Evolutionary conservation across 2,113 vertebrate genomes (phyloP), one percentile per base, ranked within the genome.

Genomic region (Oncorhynchus mykiss): DNA sequence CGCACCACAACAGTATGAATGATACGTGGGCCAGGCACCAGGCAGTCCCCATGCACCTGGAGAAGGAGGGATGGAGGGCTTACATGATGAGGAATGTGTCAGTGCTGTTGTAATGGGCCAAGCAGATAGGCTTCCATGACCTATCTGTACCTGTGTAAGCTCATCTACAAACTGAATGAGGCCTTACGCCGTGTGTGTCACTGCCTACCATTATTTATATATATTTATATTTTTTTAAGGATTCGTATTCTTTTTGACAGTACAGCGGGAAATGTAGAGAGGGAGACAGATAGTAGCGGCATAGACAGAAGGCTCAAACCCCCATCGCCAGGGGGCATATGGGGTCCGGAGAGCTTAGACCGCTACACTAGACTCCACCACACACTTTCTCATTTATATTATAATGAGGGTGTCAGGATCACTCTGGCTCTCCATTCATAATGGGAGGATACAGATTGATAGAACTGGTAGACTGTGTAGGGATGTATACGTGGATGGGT

Each of bases 381-480:
- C 39, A 45, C 51, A 72, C 79, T 29, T 78, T 79, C 73, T 87
- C 73, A 84, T 91, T 87, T 83, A 75, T 76, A 83, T 80, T 76
- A 45, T 74, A 79, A 83, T 77, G 78, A 81, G 51, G 59, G 54
- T 64, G 65, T 77, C 60, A 69, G 59, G 45, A 49, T 75, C 64
- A 12, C 57, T 22, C 27, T 31, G 18, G 4, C 70, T 25, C 82
- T 82, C 70, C 66, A 65, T 79, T 66, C 62, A 49, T 80, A 79
- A 73, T 82, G 72, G 57, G 69, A 73, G 68, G 66, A 34, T 83
- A 78, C 22, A 72, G 39, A 24, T 18, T 73, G 65, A 75, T 76
- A 62, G 59, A 16, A 31, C 45, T 79, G 60, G 62, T 69, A 45
- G 71, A 22, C 59, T 51, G 67, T 79, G 71, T 71, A 34, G 65